Evolutionary conservation across 30 jellyfish, hydroid and myxozoan species (phyloP).

Genomic region (Chironex yamaguchii): DNA sequence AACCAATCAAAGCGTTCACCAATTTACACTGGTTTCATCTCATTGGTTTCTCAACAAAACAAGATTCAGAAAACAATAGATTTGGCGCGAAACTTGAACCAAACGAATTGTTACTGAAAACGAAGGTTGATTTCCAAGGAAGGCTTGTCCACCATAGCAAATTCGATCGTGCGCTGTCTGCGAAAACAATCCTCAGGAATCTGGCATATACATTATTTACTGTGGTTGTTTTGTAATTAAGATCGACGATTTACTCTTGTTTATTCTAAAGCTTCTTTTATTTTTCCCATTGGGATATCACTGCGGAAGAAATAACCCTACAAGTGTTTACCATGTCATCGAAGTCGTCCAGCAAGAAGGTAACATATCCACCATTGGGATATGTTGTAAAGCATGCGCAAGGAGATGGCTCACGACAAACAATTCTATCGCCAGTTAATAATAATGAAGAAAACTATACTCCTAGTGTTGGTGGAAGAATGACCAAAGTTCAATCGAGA

Average conservation of each 20-base stretch:
- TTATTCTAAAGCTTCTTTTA: too few species aligned
- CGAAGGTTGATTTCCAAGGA: background rate
- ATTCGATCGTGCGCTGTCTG: too few species aligned
- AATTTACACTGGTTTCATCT: background rate
- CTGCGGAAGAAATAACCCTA: too few species aligned
- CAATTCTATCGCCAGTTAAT: background rate
- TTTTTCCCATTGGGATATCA: too few species aligned
- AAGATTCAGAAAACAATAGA: background rate
- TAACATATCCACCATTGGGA: background rate
- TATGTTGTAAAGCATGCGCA: background rate
- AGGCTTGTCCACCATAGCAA: too few species aligned
- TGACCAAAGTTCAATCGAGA: background rate
- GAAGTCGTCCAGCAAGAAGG: background rate
- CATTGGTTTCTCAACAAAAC: background rate
- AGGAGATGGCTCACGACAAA: background rate
- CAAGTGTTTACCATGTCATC: too few species aligned
- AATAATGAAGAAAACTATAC: background rate
- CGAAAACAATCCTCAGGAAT: too few species aligned
- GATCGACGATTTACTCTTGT: too few species aligned
- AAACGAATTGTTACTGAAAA: constrained; percentile 9
- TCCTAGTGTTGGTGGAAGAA: background rate
- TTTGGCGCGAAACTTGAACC: constrained; percentile 89
- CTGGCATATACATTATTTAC: too few species aligned
- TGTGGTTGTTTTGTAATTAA: too few species aligned
- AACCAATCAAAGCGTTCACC: background rate